Percentiles rank a stretch among this genome's conserved stretches.
Evolutionary conservation across 2,888 invertebrate species (phyloP).

Genomic region (Lasioglossum oenotherae): DNA sequence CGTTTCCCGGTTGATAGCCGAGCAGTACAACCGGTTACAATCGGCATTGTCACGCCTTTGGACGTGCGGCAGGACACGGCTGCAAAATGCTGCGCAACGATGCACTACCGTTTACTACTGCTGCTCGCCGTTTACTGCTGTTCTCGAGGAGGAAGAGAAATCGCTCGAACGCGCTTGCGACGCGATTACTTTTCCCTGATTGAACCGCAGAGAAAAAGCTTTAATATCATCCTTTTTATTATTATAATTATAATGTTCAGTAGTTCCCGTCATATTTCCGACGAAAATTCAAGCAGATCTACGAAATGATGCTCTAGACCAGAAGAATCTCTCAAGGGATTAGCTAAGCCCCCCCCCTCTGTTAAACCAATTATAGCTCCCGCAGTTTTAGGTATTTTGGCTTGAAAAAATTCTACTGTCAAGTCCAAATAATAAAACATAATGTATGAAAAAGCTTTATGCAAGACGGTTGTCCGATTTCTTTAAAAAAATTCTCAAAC

Average conservation of each 20-base stretch:
- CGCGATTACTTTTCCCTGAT: conserved; percentile 30
- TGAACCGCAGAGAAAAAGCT: not conserved
- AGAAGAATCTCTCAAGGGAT: not conserved
- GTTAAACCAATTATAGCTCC: not conserved
- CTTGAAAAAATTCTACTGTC: not conserved
- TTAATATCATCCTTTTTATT: not conserved
- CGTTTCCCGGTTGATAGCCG: conserved; percentile 13
- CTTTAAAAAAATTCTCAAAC: too few relatives aligned
- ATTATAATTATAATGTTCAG: not conserved
- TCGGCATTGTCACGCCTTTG: conserved; percentile 11
- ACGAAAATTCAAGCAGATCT: not conserved
- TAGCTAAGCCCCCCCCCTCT: not conserved
- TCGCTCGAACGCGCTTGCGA: conserved; percentile 30
- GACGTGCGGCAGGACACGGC: conserved; percentile 11
- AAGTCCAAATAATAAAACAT: not conserved
- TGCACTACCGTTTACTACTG: not conserved
- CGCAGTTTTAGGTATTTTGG: not conserved
- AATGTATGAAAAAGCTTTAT: too few relatives aligned
- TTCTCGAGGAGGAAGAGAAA: conserved; percentile 53
- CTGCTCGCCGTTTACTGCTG: not conserved
- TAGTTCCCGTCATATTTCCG: too few relatives aligned
- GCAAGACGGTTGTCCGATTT: too few relatives aligned
- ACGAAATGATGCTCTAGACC: not conserved
- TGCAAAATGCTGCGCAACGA: not conserved
- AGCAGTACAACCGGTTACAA: conserved; percentile 9